Conservation (phyloP, 2,113 vertebrate species). For the Petrocephalus microphthalmus region DNA sequence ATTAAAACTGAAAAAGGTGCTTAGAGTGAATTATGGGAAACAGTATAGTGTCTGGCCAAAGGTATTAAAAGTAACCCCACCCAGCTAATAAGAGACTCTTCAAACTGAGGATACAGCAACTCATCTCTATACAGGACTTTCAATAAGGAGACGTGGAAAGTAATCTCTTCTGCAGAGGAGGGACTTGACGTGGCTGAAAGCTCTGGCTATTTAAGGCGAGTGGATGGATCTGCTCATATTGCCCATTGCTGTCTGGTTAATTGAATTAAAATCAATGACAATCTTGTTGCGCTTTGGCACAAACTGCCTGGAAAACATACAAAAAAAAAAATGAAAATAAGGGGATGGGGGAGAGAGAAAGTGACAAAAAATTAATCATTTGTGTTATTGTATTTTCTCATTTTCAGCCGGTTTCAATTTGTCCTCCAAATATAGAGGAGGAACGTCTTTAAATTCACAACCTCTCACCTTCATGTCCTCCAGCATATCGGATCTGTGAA, state of each 20-base stretch:
- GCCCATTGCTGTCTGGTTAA: constrained; percentile 57
- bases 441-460: constrained; percentile 8
- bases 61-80: background rate
- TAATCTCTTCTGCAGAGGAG: background rate
- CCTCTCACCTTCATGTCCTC: constrained; percentile 36
- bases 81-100: background rate
- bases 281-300: constrained; percentile 70
- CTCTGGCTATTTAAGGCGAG: constrained; percentile 28
- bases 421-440: background rate
- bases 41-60: constrained; percentile 9
- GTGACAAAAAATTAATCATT: background rate
- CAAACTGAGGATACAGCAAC: background rate
- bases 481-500: constrained; percentile 40
- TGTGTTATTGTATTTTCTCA: constrained; percentile 2
- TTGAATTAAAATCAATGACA: constrained; percentile 77
- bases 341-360: background rate
- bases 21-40: background rate
- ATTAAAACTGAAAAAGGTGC: background rate
- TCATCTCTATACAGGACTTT: background rate
- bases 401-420: constrained; percentile 11
- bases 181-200: constrained; percentile 10
- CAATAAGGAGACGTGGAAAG: background rate
- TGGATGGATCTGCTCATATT: constrained; percentile 55
- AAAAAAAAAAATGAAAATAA: constrained; percentile 15
- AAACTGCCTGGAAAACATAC: constrained; percentile 66